A percentile compares a stretch with the other conserved stretches of the same genome.
These are phyloP conservation scores for Parnassius apollo DNA, from an alignment of 2,888 invertebrate species.

Conservation along the genomic window DNA sequence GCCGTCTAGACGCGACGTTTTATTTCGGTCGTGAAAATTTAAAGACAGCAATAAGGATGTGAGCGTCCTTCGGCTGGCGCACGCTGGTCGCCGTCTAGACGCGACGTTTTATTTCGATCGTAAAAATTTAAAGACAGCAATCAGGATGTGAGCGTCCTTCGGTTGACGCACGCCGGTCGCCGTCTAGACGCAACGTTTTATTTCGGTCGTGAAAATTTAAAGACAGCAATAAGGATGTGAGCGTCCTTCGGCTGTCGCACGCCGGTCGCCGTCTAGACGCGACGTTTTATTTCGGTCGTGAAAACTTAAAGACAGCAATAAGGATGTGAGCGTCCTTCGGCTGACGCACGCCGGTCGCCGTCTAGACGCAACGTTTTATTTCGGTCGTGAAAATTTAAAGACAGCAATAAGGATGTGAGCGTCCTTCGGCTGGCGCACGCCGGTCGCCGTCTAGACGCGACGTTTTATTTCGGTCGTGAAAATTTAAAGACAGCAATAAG, in stretches of 20 bases:
- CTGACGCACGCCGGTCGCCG: conserved; percentile 18
- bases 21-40: conserved; percentile 55
- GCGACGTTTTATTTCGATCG: conserved; percentile 54
- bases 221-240: not conserved
- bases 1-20: conserved; percentile 46
- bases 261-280: conserved; percentile 39
- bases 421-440: conserved; percentile 6
- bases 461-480: conserved; percentile 55
- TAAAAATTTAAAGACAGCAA: no score
- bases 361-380: conserved; percentile 54
- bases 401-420: not conserved
- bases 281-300: conserved; percentile 55
- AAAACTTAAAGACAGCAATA: conserved; percentile 27
- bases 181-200: conserved; percentile 50
- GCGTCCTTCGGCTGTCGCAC: conserved; percentile 3
- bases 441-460: conserved; percentile 40
- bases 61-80: conserved; percentile 5
- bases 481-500: conserved; percentile 16
- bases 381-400: conserved; percentile 46
- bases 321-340: conserved; percentile 1
- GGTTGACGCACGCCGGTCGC: conserved; percentile 10
- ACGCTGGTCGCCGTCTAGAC: conserved; percentile 37
- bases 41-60: not conserved
- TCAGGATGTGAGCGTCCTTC: not conserved
- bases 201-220: conserved; percentile 51